Conservation (phyloP, 2,797 vertebrate species). For the Peromyscus attwateri region DNA sequence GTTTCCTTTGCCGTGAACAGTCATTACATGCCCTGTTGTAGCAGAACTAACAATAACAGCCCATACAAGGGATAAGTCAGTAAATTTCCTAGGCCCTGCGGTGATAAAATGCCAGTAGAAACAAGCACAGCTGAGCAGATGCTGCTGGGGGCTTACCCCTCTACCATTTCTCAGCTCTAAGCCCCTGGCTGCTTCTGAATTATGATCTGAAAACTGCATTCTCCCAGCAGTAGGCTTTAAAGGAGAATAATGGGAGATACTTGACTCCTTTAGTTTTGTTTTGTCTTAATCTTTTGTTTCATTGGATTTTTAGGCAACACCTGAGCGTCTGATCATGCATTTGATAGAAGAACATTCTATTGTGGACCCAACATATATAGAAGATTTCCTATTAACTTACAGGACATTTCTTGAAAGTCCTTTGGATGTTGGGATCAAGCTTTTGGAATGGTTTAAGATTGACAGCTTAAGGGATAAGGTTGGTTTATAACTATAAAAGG, state of each 20-base stretch:
- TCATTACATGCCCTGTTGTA: background rate
- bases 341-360: constrained; percentile 98
- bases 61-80: background rate
- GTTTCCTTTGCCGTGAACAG: background rate
- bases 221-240: background rate
- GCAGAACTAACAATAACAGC: background rate
- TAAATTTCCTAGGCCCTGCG: background rate
- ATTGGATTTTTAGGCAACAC: constrained; percentile 92
- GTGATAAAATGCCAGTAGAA: background rate
- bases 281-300: constrained; percentile 50
- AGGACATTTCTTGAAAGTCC: constrained; percentile 96
- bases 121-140: background rate
- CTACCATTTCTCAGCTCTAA: background rate
- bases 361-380: constrained; percentile 98
- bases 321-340: constrained; percentile 97
- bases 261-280: background rate
- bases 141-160: background rate
- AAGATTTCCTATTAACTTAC: constrained; percentile 98
- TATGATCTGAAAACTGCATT: background rate
- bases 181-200: background rate
- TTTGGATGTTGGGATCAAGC: constrained; percentile 95
- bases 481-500: constrained; percentile 78
- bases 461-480: constrained; percentile 97
- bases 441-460: constrained; percentile 97
- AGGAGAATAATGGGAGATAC: background rate